A percentile compares a stretch with the other conserved stretches of the same genome.
Conservation (phyloP, 2,888 invertebrate genomes). For the Iphiclides podalirius region DNA sequence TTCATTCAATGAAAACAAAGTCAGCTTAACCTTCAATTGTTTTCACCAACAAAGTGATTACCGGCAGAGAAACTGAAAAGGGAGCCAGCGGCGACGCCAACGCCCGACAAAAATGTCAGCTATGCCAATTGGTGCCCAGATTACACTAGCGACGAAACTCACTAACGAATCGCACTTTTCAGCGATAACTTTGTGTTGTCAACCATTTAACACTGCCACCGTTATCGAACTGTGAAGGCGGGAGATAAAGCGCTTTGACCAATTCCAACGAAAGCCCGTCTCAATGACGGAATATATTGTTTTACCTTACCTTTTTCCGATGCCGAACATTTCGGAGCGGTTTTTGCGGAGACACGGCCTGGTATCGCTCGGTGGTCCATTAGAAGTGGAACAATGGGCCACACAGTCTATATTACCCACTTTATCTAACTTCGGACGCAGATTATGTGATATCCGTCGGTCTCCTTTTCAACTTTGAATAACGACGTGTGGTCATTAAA, state of each 20-base stretch:
- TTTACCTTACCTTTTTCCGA: conserved; percentile 66
- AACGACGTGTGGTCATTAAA: conserved; percentile 45
- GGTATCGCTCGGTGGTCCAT: conserved; percentile 75
- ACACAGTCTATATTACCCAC: conserved; percentile 67
- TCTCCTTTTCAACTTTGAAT: conserved; percentile 43
- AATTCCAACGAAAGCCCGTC: conserved; percentile 63
- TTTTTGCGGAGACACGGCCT: conserved; percentile 73
- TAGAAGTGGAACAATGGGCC: conserved; percentile 70
- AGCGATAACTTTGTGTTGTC: conserved; percentile 60
- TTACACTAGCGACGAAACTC: conserved; percentile 30
- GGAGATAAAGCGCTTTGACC: conserved; percentile 72
- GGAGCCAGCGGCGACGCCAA: conserved; percentile 10
- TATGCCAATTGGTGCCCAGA: conserved; percentile 14
- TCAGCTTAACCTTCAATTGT: conserved; percentile 7
- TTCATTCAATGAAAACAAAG: conserved; percentile 1
- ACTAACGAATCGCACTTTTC: conserved; percentile 49
- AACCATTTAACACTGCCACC: conserved; percentile 63
- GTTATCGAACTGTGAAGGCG: conserved; percentile 72
- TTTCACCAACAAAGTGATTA: conserved; percentile 19
- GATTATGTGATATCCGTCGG: conserved; percentile 69
- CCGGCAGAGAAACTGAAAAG: conserved; percentile 4
- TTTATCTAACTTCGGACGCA: conserved; percentile 73
- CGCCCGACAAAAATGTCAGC: conserved; percentile 6
- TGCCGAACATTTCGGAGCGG: conserved; percentile 51
- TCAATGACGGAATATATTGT: conserved; percentile 62